Base-by-base conservation (phyloP, 2,888 invertebrate species). In the Brachycybe producta region DNA sequence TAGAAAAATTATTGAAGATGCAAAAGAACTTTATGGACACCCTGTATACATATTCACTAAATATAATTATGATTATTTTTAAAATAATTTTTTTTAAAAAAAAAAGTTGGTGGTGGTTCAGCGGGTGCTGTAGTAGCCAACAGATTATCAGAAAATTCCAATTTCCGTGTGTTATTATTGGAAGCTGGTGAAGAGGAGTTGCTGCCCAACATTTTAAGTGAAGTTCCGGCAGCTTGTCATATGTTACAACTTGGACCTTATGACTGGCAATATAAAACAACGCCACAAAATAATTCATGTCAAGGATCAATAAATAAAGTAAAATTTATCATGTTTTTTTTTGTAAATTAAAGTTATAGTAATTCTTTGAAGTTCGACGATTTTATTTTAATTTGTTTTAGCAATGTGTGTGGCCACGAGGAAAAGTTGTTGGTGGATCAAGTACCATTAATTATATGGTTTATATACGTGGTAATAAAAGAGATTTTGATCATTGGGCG, bases 51-150 rank as follows among this genome's bases (percentile, higher is more conserved):
- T n/a, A n/a, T n/a, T n/a, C n/a, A n/a, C n/a, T n/a, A n/a, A n/a
- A n/a, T n/a, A n/a, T n/a, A n/a, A n/a, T n/a, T n/a, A n/a, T n/a
- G n/a, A n/a, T n/a, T n/a, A n/a, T n/a, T n/a, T n/a, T n/a, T n/a
- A n/a, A n/a, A n/a, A n/a, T n/a, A n/a, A n/a, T n/a, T n/a, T n/a
- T n/a, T n/a, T n/a, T n/a, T n/a, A n/a, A n/a, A n/a, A n/a, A n/a
- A n/a, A n/a, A n/a, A n/a, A 47, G 77, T 90, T 26, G 90, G 90
- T 1, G 82, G 80, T 0, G 88, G 90, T 11, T 88, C 88, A 1
- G 86, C 87, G 64, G 84, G 84, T 15, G 80, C 87, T 0, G 87
- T 87, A 8, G 74, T 88, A n/a, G 87, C 88, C 0, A 88, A 82
- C 66, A 75, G 88, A 32, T 67, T 85, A 3, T 57, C 59, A 0